Conservation (phyloP, 53 echinoderm and acorn worm genomes). For the Holothuria scabra region DNA sequence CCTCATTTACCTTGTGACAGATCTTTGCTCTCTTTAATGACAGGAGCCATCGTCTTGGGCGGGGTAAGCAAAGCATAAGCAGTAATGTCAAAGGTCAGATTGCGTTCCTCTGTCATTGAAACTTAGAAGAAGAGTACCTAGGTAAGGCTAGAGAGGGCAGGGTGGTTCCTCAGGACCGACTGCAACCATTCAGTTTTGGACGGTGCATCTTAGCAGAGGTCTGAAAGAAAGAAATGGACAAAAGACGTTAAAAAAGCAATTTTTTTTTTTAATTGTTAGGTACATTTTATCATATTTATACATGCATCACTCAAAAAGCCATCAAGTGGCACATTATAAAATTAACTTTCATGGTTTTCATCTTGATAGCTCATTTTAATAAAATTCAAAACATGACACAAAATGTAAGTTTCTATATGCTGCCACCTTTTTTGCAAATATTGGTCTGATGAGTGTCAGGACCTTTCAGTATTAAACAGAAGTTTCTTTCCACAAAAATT, state of each 20-base stretch:
- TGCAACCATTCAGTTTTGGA: not conserved
- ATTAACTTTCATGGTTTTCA: too few relatives aligned
- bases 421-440: too few relatives aligned
- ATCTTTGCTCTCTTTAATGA: constrained; percentile 40
- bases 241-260: not conserved
- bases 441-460: too few relatives aligned
- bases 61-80: constrained; percentile 30
- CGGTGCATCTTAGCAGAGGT: constrained; percentile 25
- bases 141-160: not conserved
- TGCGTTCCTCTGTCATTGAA: constrained; percentile 42
- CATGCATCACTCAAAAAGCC: too few relatives aligned
- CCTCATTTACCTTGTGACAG: constrained; percentile 27
- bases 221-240: not conserved
- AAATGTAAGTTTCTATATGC: too few relatives aligned
- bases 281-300: too few relatives aligned
- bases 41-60: constrained; percentile 42
- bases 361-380: too few relatives aligned
- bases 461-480: too few relatives aligned
- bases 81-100: constrained; percentile 40
- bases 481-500: too few relatives aligned
- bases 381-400: too few relatives aligned
- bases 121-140: not conserved
- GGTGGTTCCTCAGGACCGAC: constrained; percentile 30
- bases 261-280: too few relatives aligned
- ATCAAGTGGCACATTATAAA: too few relatives aligned